Conservation (phyloP, 2,113 vertebrate species). For the Chamaetylas fuelleborni region DNA sequence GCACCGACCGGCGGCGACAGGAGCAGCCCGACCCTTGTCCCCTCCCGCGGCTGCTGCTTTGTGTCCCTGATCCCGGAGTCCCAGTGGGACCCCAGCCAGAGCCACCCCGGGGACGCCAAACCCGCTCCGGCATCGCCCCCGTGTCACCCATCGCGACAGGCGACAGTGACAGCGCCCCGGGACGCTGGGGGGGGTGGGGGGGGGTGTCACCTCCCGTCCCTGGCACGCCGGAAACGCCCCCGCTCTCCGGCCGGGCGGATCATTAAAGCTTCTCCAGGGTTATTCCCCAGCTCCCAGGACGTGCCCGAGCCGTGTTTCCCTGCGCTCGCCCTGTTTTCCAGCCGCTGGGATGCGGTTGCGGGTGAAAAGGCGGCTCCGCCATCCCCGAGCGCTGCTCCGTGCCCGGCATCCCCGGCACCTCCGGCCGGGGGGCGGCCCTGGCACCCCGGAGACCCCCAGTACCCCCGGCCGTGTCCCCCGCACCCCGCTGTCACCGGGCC, state of each 20-base stretch:
- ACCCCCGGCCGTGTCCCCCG: accelerated
- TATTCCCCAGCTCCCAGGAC: neutral
- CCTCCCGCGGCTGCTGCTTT: accelerated
- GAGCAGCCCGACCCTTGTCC: too few species aligned
- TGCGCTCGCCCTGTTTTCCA: neutral
- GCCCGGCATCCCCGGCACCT: accelerated
- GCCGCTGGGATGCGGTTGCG: accelerated
- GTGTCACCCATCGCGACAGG: neutral
- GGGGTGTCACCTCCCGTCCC: neutral
- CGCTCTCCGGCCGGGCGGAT: neutral
- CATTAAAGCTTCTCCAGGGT: neutral
- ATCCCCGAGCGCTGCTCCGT: accelerated
- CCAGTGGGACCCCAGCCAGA: neutral
- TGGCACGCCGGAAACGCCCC: neutral
- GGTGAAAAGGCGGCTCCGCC: neutral
- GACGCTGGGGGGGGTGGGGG: neutral
- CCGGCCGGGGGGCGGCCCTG: accelerated
- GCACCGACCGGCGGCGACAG: accelerated
- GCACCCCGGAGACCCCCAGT: neutral
- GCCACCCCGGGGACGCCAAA: neutral
- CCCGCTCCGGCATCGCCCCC: neutral
- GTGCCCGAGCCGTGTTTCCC: neutral
- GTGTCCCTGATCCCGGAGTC: accelerated
- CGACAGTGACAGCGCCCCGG: neutral
- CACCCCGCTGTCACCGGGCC: neutral